Evolutionary conservation across 2,888 invertebrate genomes (phyloP), one percentile per base, ranked within the genome.

Genomic region (Dicranocentrus wangi): DNA sequence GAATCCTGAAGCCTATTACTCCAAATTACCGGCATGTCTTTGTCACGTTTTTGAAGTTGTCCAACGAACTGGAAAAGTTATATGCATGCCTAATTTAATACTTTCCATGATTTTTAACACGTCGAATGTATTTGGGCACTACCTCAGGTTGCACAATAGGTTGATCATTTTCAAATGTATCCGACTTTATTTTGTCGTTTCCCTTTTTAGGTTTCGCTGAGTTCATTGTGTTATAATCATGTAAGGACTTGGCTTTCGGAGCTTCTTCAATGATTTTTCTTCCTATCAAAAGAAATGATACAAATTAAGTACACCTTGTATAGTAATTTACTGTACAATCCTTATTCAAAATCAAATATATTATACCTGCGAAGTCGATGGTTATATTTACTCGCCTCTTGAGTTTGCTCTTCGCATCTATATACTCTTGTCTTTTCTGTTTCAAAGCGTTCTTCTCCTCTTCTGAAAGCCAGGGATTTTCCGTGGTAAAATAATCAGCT

Each of bases 401-500:
- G 0, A 92, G 89, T 21, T 93, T 90, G 86, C 94, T 93, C 86
- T 93, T 93, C 87, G 91, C 91, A 0, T 92, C 92, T 21, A 92
- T 91, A 80, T 93, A 88, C 68, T 93, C 91, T 82, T 92, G 91
- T 87, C 94, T 93, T 76, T 93, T 91, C 80, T 92, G 91, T 61
- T 92, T 90, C 42, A 94, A 89, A 78, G 91, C 91, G 43, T 92
- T 91, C 70, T 93, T 91, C 88, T 96, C 94, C 8, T 90, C 90
- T 7, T 92, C 90, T 47, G 92, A 92, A 21, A 97, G 90, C 96
- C 97, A 98, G 25, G 93, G 93, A 87, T 92, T 92, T 42, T 93
- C 91, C 87, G 93, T 92, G 88, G 87, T 85, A 87, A 95, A 99
- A 89, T 98, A 98, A 89, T 98, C 98, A 84, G 94, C 92, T 88